phyloP scores from a whole-genome alignment of 2,113 vertebrate genomes.

The Hystrix brachyura region DNA sequence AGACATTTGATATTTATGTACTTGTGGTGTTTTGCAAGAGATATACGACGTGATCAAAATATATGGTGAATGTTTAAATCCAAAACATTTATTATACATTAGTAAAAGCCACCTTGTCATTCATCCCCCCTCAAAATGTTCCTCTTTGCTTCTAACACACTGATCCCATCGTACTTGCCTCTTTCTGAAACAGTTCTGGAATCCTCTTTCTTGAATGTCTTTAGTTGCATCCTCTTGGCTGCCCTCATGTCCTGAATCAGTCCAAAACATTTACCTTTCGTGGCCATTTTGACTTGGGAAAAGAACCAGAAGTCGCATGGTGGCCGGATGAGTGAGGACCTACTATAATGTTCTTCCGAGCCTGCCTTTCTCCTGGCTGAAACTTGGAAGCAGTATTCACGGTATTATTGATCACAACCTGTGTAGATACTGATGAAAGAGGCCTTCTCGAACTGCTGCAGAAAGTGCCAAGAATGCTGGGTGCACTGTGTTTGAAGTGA shows the following conservation, averaged over 20 bases:
- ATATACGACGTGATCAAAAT: neutral
- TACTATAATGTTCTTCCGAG: neutral
- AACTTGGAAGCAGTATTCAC: neutral
- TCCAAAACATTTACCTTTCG: neutral
- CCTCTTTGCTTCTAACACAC: neutral
- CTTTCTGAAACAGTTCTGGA: neutral
- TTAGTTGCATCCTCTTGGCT: neutral
- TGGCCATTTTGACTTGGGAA: neutral
- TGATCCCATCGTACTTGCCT: neutral
- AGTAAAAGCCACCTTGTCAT: neutral
- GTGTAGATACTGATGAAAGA: neutral
- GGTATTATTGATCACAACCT: neutral
- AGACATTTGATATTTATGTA: constrained; percentile 46
- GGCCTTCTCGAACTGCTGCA: neutral
- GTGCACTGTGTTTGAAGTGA: neutral
- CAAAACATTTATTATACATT: neutral
- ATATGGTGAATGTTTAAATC: neutral
- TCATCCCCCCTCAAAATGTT: neutral
- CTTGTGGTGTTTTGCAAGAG: neutral
- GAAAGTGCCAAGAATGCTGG: neutral
- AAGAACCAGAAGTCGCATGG: neutral
- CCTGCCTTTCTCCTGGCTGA: neutral
- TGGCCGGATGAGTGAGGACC: neutral
- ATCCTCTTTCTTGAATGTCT: neutral
- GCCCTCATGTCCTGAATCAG: neutral